Evolutionary conservation across 2,113 vertebrate genomes (phyloP).

Genomic region (Mionectes macconnelli): DNA sequence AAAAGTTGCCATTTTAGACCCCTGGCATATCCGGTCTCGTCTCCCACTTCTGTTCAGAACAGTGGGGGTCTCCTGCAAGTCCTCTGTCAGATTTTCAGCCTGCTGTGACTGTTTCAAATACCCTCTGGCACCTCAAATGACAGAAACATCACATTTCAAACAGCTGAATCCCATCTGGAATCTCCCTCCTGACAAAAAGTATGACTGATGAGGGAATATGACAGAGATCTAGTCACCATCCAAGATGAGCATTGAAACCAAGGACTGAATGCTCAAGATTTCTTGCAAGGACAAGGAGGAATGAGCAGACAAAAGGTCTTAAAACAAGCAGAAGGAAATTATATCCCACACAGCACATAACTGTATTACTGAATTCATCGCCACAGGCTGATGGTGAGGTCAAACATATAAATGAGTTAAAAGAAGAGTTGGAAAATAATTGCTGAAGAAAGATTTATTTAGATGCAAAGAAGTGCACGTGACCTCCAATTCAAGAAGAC

Average conservation of each 20-base stretch:
- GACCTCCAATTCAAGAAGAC: not conserved
- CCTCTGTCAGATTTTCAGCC: not conserved
- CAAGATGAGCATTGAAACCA: not conserved
- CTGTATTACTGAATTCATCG: not conserved
- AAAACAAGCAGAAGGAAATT: conserved; percentile 39
- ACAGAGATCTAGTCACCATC: not conserved
- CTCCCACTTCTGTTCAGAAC: not conserved
- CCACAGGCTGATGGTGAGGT: not conserved
- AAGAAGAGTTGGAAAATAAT: not conserved
- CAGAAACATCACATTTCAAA: not conserved
- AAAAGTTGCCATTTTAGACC: not conserved
- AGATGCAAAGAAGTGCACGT: not conserved
- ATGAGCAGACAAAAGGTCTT: not conserved
- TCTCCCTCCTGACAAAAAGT: not conserved
- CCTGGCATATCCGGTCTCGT: not conserved
- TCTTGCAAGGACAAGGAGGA: conserved; percentile 8
- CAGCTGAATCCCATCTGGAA: not conserved
- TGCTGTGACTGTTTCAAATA: not conserved
- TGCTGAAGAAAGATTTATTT: not conserved
- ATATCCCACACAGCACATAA: not conserved
- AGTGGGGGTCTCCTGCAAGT: not conserved
- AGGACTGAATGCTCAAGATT: not conserved
- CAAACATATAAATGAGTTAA: conserved; percentile 38
- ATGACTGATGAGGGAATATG: not conserved
- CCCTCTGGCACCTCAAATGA: not conserved